Percentiles rank a stretch among this genome's conserved stretches.
These are phyloP conservation scores for Drosophila grimshawi DNA, from an alignment of 1,140 invertebrate genomes.

Conservation along the genomic window DNA sequence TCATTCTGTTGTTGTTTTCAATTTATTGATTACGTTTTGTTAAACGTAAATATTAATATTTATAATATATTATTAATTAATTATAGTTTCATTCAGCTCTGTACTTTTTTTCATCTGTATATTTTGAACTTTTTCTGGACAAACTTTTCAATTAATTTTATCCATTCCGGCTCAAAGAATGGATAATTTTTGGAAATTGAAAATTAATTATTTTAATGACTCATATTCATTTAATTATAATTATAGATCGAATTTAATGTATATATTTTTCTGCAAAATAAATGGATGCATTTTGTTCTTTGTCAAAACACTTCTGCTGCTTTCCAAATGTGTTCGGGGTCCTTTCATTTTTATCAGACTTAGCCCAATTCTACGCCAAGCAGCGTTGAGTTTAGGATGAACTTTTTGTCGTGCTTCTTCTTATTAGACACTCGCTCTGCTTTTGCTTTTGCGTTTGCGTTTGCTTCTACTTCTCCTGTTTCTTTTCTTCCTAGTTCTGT, in stretches of 20 bases:
- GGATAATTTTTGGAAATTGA: background rate
- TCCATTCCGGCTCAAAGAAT: background rate
- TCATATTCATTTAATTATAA: background rate
- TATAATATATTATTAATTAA: too few relatives aligned
- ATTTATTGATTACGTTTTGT: background rate
- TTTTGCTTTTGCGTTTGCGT: background rate
- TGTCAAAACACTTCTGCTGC: too few relatives aligned
- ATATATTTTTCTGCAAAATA: too few relatives aligned
- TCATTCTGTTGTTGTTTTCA: background rate
- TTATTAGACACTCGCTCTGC: background rate
- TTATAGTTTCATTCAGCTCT: background rate
- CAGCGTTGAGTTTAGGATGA: background rate
- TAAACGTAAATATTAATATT: too few relatives aligned
- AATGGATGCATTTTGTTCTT: too few relatives aligned
- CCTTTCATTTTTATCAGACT: background rate
- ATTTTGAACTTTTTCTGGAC: too few relatives aligned
- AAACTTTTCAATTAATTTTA: background rate
- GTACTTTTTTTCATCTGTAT: background rate
- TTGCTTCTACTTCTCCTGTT: background rate
- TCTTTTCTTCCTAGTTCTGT: background rate
- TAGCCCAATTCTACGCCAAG: background rate
- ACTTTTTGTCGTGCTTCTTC: slow-evolving; percentile 2
- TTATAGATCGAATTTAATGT: background rate
- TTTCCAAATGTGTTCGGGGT: too few relatives aligned
- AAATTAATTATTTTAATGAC: background rate